These are phyloP conservation scores for Acromyrmex charruanus DNA, from an alignment of 1,140 invertebrate genomes.

Conservation along the genomic window DNA sequence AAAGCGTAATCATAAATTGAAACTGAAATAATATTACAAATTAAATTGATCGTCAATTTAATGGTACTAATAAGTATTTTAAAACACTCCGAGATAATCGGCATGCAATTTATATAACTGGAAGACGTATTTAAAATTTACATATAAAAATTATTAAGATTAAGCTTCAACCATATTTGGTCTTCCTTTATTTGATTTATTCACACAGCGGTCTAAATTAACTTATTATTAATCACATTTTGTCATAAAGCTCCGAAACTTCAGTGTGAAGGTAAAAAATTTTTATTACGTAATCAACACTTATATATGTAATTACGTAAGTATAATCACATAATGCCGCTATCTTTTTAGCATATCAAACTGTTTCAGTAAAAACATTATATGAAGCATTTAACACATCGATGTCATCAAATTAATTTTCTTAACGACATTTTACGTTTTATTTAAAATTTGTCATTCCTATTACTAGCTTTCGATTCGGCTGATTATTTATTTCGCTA, in stretches of 20 bases:
- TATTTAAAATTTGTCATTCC: neutral
- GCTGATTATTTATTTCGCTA: neutral
- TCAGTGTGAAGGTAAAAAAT: neutral
- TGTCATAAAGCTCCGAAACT: neutral
- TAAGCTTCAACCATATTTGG: no score
- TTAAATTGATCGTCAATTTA: no score
- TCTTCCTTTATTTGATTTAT: no score
- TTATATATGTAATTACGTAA: conserved; percentile 15
- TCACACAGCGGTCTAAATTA: no score
- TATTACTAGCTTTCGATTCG: neutral
- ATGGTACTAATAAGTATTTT: no score
- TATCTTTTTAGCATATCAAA: neutral
- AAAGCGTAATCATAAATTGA: no score
- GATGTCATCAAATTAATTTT: neutral
- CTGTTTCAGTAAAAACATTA: neutral
- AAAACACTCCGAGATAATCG: no score
- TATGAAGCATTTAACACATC: neutral
- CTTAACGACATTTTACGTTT: neutral
- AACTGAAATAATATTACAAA: no score
- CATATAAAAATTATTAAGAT: no score
- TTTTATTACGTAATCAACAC: conserved; percentile 19
- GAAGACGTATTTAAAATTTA: no score
- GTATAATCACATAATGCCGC: neutral
- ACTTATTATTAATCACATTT: neutral
- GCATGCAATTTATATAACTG: no score